Evolutionary conservation across 2,113 vertebrate species (phyloP).

Genomic region (Amblyornis subalaris): DNA sequence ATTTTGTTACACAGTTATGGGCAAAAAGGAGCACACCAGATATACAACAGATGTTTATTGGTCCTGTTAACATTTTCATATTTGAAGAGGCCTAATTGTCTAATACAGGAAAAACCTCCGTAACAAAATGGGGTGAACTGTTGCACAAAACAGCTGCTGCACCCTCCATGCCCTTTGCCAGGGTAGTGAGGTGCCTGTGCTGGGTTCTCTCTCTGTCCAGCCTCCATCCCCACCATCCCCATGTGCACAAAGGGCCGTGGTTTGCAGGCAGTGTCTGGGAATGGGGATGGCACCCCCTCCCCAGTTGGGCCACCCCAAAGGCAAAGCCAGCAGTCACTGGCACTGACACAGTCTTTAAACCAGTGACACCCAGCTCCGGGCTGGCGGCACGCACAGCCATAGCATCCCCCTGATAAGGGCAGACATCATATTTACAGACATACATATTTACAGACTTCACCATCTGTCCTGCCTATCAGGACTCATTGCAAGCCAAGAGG

Average conservation of each 20-base stretch:
- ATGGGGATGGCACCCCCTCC: fast-evolving
- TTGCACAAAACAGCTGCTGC: background rate
- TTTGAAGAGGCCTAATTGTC: background rate
- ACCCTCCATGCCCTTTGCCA: background rate
- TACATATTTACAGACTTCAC: background rate
- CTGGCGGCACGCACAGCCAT: fast-evolving
- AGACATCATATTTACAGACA: background rate
- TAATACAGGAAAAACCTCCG: background rate
- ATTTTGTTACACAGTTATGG: background rate
- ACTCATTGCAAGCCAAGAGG: background rate
- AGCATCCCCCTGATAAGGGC: fast-evolving
- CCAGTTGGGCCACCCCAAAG: fast-evolving
- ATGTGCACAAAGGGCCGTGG: background rate
- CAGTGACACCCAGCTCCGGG: background rate
- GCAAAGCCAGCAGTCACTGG: background rate
- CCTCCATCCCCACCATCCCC: background rate
- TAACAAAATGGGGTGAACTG: background rate
- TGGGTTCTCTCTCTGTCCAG: fast-evolving
- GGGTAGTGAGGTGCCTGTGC: background rate
- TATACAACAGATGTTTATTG: background rate
- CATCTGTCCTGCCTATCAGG: background rate
- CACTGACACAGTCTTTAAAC: fast-evolving
- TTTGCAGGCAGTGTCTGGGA: background rate
- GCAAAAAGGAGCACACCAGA: background rate
- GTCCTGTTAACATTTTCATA: background rate